Percentiles rank a stretch among this genome's conserved stretches.
Conservation (phyloP, 1,140 invertebrate species). For the Pseudobourletiella spinata region DNA sequence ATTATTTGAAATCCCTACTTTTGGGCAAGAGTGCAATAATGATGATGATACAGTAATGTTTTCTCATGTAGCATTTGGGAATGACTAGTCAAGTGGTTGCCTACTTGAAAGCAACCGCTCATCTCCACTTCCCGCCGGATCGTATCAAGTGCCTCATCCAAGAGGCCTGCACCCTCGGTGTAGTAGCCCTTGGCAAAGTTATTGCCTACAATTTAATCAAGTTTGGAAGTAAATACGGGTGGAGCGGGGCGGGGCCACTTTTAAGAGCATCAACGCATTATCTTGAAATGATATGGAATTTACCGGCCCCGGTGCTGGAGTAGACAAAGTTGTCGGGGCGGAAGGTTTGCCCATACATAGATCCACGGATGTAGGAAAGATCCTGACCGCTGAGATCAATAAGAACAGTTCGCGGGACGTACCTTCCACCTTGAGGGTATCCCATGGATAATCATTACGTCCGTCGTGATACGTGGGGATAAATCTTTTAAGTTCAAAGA, state of each 20-base stretch:
- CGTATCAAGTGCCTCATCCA: conserved; percentile 21
- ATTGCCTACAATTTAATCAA: too few relatives aligned
- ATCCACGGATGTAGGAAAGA: conserved; percentile 62
- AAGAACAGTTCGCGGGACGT: conserved; percentile 52
- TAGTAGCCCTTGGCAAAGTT: conserved; percentile 35
- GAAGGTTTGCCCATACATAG: conserved; percentile 67
- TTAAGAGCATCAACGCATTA: too few relatives aligned
- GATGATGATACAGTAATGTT: not conserved
- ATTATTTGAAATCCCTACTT: conserved; percentile 2
- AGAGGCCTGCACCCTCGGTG: conserved; percentile 50
- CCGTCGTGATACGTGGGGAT: too few relatives aligned
- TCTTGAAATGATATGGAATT: too few relatives aligned
- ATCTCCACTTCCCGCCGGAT: not conserved
- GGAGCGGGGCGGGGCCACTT: too few relatives aligned
- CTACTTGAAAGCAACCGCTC: not conserved
- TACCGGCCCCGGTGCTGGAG: not conserved
- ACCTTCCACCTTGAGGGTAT: conserved; percentile 42
- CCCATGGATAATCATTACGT: too few relatives aligned
- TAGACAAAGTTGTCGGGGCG: conserved; percentile 45
- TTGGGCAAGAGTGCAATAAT: not conserved
- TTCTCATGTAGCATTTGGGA: too few relatives aligned
- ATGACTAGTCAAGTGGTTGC: too few relatives aligned
- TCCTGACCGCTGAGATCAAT: conserved; percentile 54
- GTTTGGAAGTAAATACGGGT: too few relatives aligned
- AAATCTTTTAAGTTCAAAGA: too few relatives aligned